Conservation (phyloP, 2,888 invertebrate species). For the Pyrgus malvae region DNA sequence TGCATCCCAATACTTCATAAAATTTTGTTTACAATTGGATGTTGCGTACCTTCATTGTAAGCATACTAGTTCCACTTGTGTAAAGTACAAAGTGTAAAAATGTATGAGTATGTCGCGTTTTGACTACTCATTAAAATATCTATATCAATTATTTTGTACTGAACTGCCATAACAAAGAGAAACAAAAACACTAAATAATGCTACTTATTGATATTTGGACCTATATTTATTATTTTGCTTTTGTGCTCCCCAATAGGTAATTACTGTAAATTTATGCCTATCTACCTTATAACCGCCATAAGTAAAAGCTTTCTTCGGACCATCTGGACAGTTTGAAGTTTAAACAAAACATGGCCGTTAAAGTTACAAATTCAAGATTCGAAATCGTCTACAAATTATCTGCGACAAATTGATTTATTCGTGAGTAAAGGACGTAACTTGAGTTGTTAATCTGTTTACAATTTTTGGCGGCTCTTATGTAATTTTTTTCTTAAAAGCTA, state of each 20-base stretch:
- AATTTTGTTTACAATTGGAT: slow-evolving; percentile 1
- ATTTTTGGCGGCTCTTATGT: too few relatives aligned
- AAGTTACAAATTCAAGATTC: slow-evolving; percentile 17
- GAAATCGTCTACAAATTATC: slow-evolving; percentile 16
- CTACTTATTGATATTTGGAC: too few relatives aligned
- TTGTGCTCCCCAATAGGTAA: too few relatives aligned
- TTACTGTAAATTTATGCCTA: background rate
- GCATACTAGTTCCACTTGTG: background rate
- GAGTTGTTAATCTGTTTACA: slow-evolving; percentile 15
- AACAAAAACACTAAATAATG: too few relatives aligned
- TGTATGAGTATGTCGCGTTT: too few relatives aligned
- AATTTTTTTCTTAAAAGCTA: too few relatives aligned
- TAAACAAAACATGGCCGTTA: background rate
- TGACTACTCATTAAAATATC: too few relatives aligned
- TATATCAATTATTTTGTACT: too few relatives aligned
- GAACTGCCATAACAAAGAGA: too few relatives aligned
- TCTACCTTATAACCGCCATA: background rate
- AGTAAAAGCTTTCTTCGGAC: background rate
- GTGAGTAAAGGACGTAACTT: slow-evolving; percentile 7
- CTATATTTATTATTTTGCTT: too few relatives aligned
- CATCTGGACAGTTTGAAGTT: slow-evolving; percentile 8
- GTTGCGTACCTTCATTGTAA: background rate
- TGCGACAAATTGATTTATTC: slow-evolving; percentile 20
- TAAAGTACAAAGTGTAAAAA: too few relatives aligned
- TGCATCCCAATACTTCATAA: slow-evolving; percentile 11